These are phyloP conservation scores for Epinephelus coioides DNA, from an alignment of 2,797 vertebrate species.

Conservation along the genomic window DNA sequence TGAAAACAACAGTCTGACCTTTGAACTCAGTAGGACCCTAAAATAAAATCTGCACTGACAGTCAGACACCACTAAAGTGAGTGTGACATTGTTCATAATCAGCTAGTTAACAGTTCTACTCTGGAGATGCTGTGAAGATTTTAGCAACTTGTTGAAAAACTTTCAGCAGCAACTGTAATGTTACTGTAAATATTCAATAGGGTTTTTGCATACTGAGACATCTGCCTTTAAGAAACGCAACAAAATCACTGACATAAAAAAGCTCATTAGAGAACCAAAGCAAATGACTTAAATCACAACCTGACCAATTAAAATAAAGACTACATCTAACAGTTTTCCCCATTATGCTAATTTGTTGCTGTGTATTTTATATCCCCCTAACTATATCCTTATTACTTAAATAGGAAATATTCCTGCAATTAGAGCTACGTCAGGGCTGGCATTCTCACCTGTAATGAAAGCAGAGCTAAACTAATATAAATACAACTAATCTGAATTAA, in stretches of 20 bases:
- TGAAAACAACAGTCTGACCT: not conserved
- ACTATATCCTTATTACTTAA: too few species aligned
- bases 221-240: not conserved
- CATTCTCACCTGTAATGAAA: not conserved
- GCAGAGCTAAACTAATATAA: slow-evolving; percentile 3
- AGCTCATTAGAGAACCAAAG: not conserved
- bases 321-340: not conserved
- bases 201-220: not conserved
- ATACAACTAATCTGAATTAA: slow-evolving; percentile 12
- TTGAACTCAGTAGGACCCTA: not conserved
- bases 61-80: slow-evolving; percentile 6
- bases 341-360: not conserved
- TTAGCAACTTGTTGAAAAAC: not conserved
- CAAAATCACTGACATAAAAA: not conserved
- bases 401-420: not conserved
- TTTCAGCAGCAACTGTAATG: not conserved
- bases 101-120: slow-evolving; percentile 46
- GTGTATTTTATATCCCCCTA: not conserved
- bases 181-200: not conserved
- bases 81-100: slow-evolving; percentile 48
- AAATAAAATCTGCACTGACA: not conserved
- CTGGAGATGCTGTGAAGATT: slow-evolving; percentile 30
- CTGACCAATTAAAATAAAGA: not conserved
- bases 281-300: not conserved
- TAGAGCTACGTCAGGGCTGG: not conserved